Evolutionary conservation across 2,113 vertebrate species (phyloP), one percentile per base, ranked within the genome.

Genomic region (Sterna hirundo): DNA sequence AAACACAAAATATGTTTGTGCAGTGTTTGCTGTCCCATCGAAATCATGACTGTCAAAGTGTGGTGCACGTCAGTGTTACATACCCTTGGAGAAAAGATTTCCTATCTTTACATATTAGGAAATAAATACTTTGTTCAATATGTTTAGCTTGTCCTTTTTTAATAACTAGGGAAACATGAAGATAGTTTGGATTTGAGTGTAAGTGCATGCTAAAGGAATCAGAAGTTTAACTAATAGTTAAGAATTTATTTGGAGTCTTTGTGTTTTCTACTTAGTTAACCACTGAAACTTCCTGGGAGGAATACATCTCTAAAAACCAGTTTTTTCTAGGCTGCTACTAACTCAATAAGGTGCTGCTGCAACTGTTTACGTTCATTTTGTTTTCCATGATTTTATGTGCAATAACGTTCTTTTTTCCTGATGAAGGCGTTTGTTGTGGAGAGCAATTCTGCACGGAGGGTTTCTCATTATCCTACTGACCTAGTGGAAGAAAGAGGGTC

Each of bases 281-380:
- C 40, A 46, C 30, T 38, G 82, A 61, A 71, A 36, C 23, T 44
- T 69, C 58, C 40, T 51, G 32, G 22, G 29, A 83, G 84, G 34
- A 23, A 13, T 30, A 3, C 11, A 54, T 54, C 38, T 79, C 69
- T 65, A 66, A 72, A 40, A 7, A 0, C 0, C 2, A 11, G 0
- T 17, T 70, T 62, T 88, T 86, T 38, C 60, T 58, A 51, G 32
- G 29, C 42, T 86, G 34, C 47, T 60, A 7, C 34, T 60, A 36
- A 44, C 55, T 78, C 16, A 69, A 42, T 26, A 15, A 78, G 47
- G 21, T 36, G 23, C 26, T 90, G 27, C 65, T 68, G 38, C 55
- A 82, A 42, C n/a, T 25, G 10, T 49, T 87, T 22, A 34, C 5
- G 13, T 51, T 89, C 3, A 8, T 25, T 62, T 91, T 58, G 38